Conservation (phyloP, 2,113 vertebrate genomes). For the Barbus barbus region DNA sequence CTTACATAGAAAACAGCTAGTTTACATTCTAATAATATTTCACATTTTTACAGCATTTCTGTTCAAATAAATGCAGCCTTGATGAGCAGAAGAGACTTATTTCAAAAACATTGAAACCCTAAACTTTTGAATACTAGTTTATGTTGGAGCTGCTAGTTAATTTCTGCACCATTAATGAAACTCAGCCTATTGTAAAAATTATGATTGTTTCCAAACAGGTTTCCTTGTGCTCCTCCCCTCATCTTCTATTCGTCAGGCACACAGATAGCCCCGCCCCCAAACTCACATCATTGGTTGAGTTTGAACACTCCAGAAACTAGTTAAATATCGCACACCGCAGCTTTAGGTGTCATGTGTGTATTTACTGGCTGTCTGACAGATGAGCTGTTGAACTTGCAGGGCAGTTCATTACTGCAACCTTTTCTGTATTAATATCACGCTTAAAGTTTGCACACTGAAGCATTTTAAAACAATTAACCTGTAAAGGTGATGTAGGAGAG, state of each 20-base stretch:
- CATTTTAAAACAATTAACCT: conserved; percentile 20
- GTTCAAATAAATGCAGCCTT: too few species aligned
- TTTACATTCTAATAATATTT: too few species aligned
- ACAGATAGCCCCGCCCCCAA: neutral
- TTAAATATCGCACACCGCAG: neutral
- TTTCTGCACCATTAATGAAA: too few species aligned
- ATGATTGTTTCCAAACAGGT: too few species aligned
- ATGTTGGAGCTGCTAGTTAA: too few species aligned
- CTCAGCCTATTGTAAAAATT: too few species aligned
- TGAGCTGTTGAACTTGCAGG: neutral
- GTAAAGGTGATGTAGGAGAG: conserved; percentile 15
- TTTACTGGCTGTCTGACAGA: neutral
- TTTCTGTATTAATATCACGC: neutral
- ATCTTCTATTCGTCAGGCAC: neutral
- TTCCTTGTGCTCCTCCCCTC: neutral
- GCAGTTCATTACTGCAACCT: neutral
- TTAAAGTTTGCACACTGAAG: neutral
- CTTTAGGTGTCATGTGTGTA: neutral
- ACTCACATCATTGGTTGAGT: neutral
- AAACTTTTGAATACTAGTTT: too few species aligned
- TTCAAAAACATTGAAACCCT: too few species aligned
- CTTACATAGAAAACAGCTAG: too few species aligned
- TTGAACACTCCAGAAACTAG: neutral
- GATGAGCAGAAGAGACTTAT: too few species aligned
- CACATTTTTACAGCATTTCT: too few species aligned